Evolutionary conservation across 2,888 invertebrate species (phyloP), one percentile per base, ranked within the genome.

Genomic region (Cantharis flavilabris): DNA sequence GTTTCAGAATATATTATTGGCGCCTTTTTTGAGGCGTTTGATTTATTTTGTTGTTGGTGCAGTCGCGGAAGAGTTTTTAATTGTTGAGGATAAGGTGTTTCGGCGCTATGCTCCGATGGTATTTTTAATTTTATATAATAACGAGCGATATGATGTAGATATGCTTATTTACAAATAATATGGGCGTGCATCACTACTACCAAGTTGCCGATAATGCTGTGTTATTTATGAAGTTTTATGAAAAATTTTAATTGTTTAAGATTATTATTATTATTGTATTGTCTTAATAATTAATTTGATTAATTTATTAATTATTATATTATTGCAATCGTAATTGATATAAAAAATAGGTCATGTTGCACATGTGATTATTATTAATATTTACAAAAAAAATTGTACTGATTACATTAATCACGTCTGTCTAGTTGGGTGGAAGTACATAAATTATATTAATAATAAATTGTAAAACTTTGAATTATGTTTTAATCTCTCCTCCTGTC

Each of bases 381-480:
- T 83, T 87, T 49, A 49, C 49, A 49, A 49, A 49, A 76, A 20
- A 71, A 76, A 79, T 76, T 88, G 87, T 89, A 88, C 87, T 89
- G 90, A 90, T 90, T 90, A 90, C 89, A 90, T 90, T 90, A 90
- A 90, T 90, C 90, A 89, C 88, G 87, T 88, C 86, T 89, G 88
- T 89, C 88, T 88, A 88, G 87, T 86, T 87, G 88, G 87, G 88
- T 88, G 88, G 88, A 88, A 88, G 88, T 87, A 88, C 87, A 88
- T 88, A 86, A 85, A 84, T 86, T 86, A 86, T 86, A 86, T 85
- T 84, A 84, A 83, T 84, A 84, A 84, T 84, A 84, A 78, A 67
- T 18, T 67, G 65, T 67, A 67, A 67, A 67, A 67, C 26, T 62
- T 62, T 62, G 30, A 14, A 26, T 62, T 9, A 30, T 18, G 13